Evolutionary conservation across 2,888 invertebrate genomes (phyloP), one percentile per base, ranked within the genome.

Genomic region (Heterodera filipjevi): DNA sequence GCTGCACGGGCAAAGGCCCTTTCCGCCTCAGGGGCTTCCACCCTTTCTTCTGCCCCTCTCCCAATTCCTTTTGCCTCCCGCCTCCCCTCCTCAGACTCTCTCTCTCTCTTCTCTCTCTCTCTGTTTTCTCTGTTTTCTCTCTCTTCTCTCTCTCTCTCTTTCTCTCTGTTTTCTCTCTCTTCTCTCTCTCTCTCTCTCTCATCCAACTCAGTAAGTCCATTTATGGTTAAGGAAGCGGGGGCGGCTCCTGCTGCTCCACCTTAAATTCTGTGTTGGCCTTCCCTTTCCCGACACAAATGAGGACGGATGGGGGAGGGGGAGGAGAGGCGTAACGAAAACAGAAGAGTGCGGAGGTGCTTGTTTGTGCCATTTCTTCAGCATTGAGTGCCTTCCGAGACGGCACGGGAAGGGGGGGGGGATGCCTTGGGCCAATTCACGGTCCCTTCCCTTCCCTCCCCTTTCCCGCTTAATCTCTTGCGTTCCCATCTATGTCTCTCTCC

Each of bases 311-410:
- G 49, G n/a, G 22, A 27, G 59, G 59, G 27, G 59, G 59, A 27
- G 53, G n/a, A n/a, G n/a, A 22, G 53, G 53, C 22, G 53, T 16
- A 22, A 22, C 5, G 53, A 22, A 22, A 22, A 22, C 22, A 22
- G 53, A 22, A 16, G 66, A 27, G 66, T n/a, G 33, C 16, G 66
- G 66, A 19, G 22, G 68, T 68, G 68, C 68, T 68, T 68, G 68
- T 68, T 68, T 68, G 68, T 68, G 68, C 68, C 68, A 32, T 68
- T 68, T 66, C 68, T 22, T 59, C 59, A n/a, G 22, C 59, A n/a
- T 59, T 59, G 27, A 27, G 22, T 19, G 59, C 59, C 59, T n/a
- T 49, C 49, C 39, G 6, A 39, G 39, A 39, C 39, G 39, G 39
- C 8, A n/a, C n/a, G n/a, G n/a, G n/a, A n/a, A n/a, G n/a, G n/a